Evolutionary conservation across 1,140 invertebrate genomes (phyloP).

Genomic region (Thaumatotibia leucotreta): DNA sequence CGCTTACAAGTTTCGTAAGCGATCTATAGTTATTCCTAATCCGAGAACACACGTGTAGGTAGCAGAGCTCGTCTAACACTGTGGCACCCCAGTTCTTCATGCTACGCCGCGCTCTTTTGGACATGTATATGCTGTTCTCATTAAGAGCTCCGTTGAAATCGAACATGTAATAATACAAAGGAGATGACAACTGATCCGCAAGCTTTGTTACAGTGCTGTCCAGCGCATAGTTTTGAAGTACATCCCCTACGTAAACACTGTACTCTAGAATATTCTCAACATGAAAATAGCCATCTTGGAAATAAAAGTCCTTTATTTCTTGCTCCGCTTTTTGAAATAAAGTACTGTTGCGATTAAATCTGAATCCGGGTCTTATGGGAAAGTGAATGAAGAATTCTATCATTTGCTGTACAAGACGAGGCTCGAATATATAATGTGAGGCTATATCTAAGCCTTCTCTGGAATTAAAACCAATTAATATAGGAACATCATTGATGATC

Average conservation of each 20-base stretch:
- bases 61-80: slow-evolving; percentile 63
- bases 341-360: slow-evolving; percentile 51
- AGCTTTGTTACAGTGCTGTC: slow-evolving; percentile 58
- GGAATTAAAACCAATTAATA: slow-evolving; percentile 76
- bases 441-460: slow-evolving; percentile 62
- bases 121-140: slow-evolving; percentile 55
- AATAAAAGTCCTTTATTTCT: slow-evolving; percentile 74
- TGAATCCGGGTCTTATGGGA: slow-evolving; percentile 57
- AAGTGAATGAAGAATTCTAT: slow-evolving; percentile 64
- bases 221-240: slow-evolving; percentile 58
- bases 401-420: slow-evolving; percentile 38
- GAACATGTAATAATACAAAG: slow-evolving; percentile 76
- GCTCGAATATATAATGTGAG: slow-evolving; percentile 51
- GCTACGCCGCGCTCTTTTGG: slow-evolving; percentile 29
- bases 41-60: slow-evolving; percentile 55
- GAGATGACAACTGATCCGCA: slow-evolving; percentile 43
- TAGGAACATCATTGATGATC: slow-evolving; percentile 68
- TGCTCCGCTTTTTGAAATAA: slow-evolving; percentile 57
- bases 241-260: slow-evolving; percentile 52
- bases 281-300: slow-evolving; percentile 58
- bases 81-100: slow-evolving; percentile 56
- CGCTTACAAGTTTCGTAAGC: slow-evolving; percentile 37
- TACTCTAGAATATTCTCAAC: slow-evolving; percentile 58
- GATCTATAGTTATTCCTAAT: slow-evolving; percentile 48
- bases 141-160: slow-evolving; percentile 71